A percentile compares a stretch with the other conserved stretches of the same genome.
Evolutionary conservation across 2,888 invertebrate genomes (phyloP).

Genomic region (Caenorhabditis becei): DNA sequence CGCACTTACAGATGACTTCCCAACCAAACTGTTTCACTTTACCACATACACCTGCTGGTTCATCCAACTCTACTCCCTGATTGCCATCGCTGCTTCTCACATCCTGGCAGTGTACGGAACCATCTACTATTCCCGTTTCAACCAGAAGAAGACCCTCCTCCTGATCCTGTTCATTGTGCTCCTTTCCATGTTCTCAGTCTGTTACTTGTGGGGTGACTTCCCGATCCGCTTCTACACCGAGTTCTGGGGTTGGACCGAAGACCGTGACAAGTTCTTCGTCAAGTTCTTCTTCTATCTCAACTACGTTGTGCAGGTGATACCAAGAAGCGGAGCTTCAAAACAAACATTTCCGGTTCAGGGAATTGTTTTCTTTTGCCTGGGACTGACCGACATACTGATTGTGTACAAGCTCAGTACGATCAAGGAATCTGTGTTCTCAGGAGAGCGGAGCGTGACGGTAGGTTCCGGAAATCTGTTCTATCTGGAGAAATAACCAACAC

Average conservation of each 20-base stretch:
- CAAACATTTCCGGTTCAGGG: conserved; percentile 42
- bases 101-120: conserved; percentile 56
- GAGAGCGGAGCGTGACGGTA: conserved; percentile 50
- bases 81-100: conserved; percentile 58
- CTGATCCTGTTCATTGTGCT: conserved; percentile 24
- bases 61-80: conserved; percentile 54
- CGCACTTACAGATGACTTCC: conserved; percentile 50
- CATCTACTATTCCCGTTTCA: conserved; percentile 44
- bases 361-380: conserved; percentile 54
- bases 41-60: conserved; percentile 62
- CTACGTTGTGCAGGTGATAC: conserved; percentile 55
- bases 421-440: conserved; percentile 39
- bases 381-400: conserved; percentile 55
- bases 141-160: conserved; percentile 28
- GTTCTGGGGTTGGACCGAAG: conserved; percentile 63
- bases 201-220: conserved; percentile 49
- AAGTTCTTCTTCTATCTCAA: conserved; percentile 59
- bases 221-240: conserved; percentile 44
- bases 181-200: conserved; percentile 53
- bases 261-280: conserved; percentile 30
- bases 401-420: conserved; percentile 59
- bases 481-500: conserved; percentile 5
- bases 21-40: conserved; percentile 57
- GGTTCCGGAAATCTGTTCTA: conserved; percentile 14
- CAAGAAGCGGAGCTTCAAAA: not conserved